Evolutionary conservation across 1,140 invertebrate genomes (phyloP).

Genomic region (Lanistes nyassanus): DNA sequence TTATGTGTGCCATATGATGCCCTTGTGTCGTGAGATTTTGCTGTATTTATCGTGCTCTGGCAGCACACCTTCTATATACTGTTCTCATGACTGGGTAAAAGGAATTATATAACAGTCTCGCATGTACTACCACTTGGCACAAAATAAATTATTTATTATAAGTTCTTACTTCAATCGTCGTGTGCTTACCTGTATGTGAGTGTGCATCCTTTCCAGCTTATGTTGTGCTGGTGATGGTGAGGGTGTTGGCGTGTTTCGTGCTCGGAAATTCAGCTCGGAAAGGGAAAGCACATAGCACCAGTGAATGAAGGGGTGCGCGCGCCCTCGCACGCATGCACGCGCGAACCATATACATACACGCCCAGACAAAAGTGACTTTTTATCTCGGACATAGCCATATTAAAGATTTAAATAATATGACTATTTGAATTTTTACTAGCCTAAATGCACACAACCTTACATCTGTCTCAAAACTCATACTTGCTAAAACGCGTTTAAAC

Average conservation of each 20-base stretch:
- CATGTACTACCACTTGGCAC: conserved; percentile 5
- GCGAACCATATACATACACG: neutral
- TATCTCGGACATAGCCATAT: neutral
- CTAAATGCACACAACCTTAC: neutral
- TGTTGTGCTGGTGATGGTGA: neutral
- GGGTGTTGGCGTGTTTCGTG: too few relatives aligned
- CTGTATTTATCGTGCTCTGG: conserved; percentile 21
- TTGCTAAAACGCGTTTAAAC: neutral
- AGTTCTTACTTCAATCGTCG: neutral
- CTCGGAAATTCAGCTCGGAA: neutral
- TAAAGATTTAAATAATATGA: too few relatives aligned
- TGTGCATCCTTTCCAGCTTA: neutral
- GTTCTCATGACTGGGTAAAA: neutral
- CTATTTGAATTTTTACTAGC: too few relatives aligned
- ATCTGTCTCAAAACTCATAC: neutral
- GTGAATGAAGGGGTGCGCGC: neutral
- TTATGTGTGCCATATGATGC: conserved; percentile 1
- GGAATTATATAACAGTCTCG: neutral
- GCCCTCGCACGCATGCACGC: conserved; percentile 4
- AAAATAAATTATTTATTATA: conserved; percentile 18
- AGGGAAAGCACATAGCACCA: neutral
- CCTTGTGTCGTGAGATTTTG: neutral
- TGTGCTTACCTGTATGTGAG: neutral
- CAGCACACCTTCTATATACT: conserved; percentile 5
- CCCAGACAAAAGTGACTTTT: neutral